Percentiles rank a stretch among this genome's conserved stretches.
phyloP scores from a whole-genome alignment of 2,797 vertebrate species.

The Scolopax rusticola region DNA sequence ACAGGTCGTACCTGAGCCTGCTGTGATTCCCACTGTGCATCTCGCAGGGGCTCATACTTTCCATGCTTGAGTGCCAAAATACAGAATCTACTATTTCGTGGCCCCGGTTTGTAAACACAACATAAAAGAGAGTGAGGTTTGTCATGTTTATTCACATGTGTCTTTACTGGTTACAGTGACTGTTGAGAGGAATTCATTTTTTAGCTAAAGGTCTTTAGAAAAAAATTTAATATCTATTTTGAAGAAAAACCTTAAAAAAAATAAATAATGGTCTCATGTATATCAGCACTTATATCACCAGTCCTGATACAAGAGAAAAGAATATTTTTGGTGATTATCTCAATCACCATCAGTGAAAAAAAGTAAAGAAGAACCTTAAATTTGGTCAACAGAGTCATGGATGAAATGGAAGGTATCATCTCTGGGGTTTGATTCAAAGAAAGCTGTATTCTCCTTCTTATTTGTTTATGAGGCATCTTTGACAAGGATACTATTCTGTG shows the following conservation, averaged over 20 bases:
- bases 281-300: no score
- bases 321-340: background rate
- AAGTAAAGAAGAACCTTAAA: background rate
- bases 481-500: background rate
- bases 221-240: background rate
- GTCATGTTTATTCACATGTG: background rate
- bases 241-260: background rate
- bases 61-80: fast-evolving
- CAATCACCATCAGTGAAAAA: background rate
- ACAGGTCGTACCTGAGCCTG: fast-evolving
- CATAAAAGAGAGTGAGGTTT: background rate
- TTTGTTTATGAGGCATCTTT: background rate
- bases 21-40: fast-evolving
- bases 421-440: background rate
- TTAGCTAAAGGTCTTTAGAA: background rate
- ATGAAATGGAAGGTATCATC: background rate
- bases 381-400: background rate
- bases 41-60: fast-evolving
- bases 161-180: background rate
- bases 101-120: background rate
- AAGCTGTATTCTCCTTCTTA: background rate
- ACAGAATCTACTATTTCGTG: background rate
- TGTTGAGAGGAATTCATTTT: background rate
- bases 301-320: background rate
- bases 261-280: fast-evolving